phyloP scores from a whole-genome alignment of 1,140 invertebrate species.

The Stegodyphus mimosarum region DNA sequence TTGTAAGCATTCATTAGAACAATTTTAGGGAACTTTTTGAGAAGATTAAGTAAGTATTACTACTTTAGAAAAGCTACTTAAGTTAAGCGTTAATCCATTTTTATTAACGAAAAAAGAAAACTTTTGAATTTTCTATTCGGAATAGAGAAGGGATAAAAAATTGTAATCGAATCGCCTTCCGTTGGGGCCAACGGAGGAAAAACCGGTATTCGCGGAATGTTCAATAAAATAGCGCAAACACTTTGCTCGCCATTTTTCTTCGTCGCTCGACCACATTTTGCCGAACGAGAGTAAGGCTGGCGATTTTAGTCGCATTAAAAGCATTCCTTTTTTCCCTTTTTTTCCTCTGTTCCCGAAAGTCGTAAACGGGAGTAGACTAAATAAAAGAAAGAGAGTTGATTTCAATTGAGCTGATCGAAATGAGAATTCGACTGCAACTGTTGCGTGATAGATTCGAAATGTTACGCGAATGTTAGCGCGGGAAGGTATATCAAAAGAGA shows the following conservation, averaged over 20 bases:
- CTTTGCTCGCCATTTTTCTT: constrained; percentile 40
- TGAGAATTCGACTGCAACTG: not conserved
- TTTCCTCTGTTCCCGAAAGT: not conserved
- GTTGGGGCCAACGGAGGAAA: constrained; percentile 19
- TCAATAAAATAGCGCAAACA: constrained; percentile 48
- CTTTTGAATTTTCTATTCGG: not conserved
- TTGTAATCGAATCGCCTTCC: constrained; percentile 36
- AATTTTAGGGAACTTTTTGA: too few species aligned
- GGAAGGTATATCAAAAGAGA: too few species aligned
- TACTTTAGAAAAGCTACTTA: too few species aligned
- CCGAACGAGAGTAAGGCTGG: not conserved
- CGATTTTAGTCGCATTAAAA: constrained; percentile 8
- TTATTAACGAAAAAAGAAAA: not conserved
- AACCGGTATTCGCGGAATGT: constrained; percentile 45
- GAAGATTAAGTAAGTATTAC: too few species aligned
- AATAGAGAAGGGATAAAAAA: constrained; percentile 37
- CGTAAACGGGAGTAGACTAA: not conserved
- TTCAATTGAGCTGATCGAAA: not conserved
- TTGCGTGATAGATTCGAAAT: not conserved
- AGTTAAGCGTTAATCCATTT: not conserved
- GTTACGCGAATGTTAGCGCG: not conserved
- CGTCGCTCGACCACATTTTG: constrained; percentile 21
- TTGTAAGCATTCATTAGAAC: too few species aligned
- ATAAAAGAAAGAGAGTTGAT: constrained; percentile 18
- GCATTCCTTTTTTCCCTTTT: constrained; percentile 16